Evolutionary conservation across 1,140 invertebrate genomes (phyloP).

Genomic region (Phymastichus coffea): DNA sequence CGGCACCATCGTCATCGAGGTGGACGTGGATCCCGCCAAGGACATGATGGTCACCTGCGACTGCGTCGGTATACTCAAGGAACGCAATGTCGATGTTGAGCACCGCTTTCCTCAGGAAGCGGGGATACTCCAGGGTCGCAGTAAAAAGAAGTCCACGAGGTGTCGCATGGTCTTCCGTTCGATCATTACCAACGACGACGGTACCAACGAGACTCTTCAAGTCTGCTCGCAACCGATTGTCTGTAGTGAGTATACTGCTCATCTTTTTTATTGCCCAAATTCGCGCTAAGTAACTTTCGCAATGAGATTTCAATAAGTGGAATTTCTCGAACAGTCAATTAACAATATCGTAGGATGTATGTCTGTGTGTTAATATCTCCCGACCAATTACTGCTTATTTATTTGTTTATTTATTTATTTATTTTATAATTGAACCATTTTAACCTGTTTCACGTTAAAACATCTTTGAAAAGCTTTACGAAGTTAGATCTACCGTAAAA

Average conservation of each 20-base stretch:
- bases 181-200: slow-evolving; percentile 72
- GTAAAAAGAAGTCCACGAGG: slow-evolving; percentile 91
- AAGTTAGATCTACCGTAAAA: too few species aligned
- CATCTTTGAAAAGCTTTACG: too few species aligned
- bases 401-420: too few species aligned
- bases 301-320: too few species aligned
- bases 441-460: too few species aligned
- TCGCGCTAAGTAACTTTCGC: too few species aligned
- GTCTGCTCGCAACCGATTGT: slow-evolving; percentile 90
- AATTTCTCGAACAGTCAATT: too few species aligned
- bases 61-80: slow-evolving; percentile 85
- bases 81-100: slow-evolving; percentile 95
- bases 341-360: too few species aligned
- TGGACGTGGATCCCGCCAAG: slow-evolving; percentile 83
- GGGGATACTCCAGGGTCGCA: slow-evolving; percentile 61
- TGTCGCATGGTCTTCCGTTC: slow-evolving; percentile 94
- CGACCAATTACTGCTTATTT: too few species aligned
- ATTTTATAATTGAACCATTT: too few species aligned
- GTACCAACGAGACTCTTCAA: slow-evolving; percentile 82
- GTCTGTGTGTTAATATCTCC: too few species aligned
- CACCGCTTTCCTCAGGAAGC: slow-evolving; percentile 82
- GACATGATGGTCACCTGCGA: slow-evolving; percentile 90
- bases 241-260: slow-evolving; percentile 81
- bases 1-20: slow-evolving; percentile 91
- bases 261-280: neutral